Percentiles rank a stretch among this genome's conserved stretches.
Evolutionary conservation across 2,113 vertebrate species (phyloP).

Genomic region (Erinaceus europaeus): DNA sequence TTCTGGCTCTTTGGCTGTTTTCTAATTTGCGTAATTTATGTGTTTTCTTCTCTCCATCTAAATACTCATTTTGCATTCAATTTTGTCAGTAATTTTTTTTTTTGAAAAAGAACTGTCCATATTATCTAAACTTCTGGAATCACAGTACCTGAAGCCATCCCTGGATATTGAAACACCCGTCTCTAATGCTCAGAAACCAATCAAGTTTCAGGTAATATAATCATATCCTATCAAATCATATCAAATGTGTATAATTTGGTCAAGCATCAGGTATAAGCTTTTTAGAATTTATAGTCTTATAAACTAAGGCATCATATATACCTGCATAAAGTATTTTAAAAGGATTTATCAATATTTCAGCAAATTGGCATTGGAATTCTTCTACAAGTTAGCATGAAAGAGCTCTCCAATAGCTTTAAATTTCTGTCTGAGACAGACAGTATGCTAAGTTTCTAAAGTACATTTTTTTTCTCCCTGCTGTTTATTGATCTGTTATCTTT

Average conservation of each 20-base stretch:
- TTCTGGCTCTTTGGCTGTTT: too few relatives aligned
- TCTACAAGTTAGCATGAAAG: not conserved
- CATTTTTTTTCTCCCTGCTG: not conserved
- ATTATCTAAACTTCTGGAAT: not conserved
- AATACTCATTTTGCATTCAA: too few relatives aligned
- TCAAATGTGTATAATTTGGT: not conserved
- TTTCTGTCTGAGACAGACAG: not conserved
- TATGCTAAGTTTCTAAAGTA: conserved; percentile 9
- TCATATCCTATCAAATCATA: not conserved
- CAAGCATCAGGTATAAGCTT: not conserved
- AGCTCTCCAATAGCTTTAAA: not conserved
- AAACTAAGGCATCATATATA: not conserved
- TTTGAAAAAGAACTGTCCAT: not conserved
- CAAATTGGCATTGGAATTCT: not conserved
- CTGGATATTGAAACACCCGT: not conserved
- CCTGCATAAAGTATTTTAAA: not conserved
- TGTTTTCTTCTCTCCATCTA: too few relatives aligned
- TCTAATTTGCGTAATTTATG: too few relatives aligned
- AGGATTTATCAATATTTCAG: not conserved
- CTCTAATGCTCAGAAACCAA: not conserved
- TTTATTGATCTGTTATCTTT: conserved; percentile 4
- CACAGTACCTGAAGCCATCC: not conserved
- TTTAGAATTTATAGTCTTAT: not conserved
- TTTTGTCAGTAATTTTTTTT: not conserved
- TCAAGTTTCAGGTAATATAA: not conserved